phyloP scores from a whole-genome alignment of 2,797 vertebrate species.

The Garrulus glandarius region DNA sequence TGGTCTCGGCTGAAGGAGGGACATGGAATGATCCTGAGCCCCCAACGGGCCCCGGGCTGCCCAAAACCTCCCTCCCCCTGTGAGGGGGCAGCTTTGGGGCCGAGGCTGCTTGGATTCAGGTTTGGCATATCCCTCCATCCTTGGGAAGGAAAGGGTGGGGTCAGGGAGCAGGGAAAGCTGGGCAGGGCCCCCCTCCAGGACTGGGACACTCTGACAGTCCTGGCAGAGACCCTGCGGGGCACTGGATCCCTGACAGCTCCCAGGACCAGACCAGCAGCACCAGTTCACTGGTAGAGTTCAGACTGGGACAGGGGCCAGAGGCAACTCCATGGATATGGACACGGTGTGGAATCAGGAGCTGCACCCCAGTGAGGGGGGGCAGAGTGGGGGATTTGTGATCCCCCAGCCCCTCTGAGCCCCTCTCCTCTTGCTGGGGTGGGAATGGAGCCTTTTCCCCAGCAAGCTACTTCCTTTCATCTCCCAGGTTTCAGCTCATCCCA shows the following conservation, averaged over 20 bases:
- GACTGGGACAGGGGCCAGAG: background rate
- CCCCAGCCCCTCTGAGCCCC: background rate
- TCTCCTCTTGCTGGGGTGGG: background rate
- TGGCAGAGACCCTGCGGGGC: background rate
- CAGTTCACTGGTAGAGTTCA: background rate
- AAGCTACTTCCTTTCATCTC: background rate
- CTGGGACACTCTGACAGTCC: background rate
- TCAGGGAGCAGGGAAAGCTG: background rate
- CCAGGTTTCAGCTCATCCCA: background rate
- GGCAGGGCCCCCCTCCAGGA: background rate
- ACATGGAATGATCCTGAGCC: background rate
- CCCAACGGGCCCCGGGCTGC: accelerated
- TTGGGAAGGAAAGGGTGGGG: background rate
- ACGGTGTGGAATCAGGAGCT: accelerated
- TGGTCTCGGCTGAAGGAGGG: background rate
- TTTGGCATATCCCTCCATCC: background rate
- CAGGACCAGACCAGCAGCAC: background rate
- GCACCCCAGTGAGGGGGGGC: background rate
- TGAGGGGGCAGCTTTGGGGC: background rate
- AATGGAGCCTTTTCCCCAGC: background rate
- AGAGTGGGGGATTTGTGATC: background rate
- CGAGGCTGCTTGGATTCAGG: background rate
- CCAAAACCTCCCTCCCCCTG: background rate
- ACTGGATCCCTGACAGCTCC: background rate
- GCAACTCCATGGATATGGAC: background rate